Conservation (phyloP, 2,113 vertebrate species). For the Alaudala cheleensis region DNA sequence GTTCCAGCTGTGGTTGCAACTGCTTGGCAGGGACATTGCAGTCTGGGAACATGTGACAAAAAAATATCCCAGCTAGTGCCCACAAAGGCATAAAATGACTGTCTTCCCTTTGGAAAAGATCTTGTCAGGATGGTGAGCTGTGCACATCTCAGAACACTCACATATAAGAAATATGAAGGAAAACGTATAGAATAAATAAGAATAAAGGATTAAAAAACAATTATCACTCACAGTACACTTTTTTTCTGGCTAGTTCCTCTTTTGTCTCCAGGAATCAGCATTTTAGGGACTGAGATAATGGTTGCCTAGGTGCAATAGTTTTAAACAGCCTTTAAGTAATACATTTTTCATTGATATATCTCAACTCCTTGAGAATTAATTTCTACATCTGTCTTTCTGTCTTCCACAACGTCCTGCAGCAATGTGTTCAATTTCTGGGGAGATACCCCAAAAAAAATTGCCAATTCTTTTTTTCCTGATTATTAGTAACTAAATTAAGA, state of each 20-base stretch:
- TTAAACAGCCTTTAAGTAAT: background rate
- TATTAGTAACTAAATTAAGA: background rate
- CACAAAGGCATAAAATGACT: background rate
- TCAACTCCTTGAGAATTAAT: background rate
- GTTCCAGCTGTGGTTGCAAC: background rate
- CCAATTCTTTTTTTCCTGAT: fast-evolving
- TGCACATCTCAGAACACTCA: fast-evolving
- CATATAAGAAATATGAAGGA: background rate
- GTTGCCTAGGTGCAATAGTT: background rate
- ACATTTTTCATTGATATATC: background rate
- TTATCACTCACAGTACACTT: no score
- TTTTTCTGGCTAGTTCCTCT: background rate
- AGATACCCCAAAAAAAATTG: background rate
- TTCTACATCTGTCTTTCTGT: background rate
- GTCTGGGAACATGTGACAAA: background rate
- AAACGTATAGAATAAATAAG: background rate
- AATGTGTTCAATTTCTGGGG: background rate
- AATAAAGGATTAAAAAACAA: background rate
- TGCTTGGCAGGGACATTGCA: background rate
- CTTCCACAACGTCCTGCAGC: background rate
- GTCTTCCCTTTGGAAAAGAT: background rate
- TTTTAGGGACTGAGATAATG: background rate
- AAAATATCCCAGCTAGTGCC: background rate
- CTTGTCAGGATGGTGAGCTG: background rate
- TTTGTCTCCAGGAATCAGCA: background rate